These are phyloP conservation scores for Orthosia cruda DNA, from an alignment of 2,888 invertebrate species.

Conservation along the genomic window DNA sequence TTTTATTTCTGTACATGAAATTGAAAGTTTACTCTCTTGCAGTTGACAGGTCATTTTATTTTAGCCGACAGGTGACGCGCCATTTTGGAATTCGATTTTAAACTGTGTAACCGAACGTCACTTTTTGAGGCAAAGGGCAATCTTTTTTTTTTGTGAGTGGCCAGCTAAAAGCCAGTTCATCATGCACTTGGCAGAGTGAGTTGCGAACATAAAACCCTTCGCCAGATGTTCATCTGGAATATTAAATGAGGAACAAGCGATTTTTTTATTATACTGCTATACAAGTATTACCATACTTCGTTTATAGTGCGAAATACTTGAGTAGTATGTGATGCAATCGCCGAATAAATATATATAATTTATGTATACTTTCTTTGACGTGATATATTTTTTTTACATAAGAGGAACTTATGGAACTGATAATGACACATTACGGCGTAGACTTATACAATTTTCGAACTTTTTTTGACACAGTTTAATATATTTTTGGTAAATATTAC, in stretches of 20 bases:
- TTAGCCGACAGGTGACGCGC: constrained; percentile 42
- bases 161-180: constrained; percentile 44
- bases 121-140: constrained; percentile 40
- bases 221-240: constrained; percentile 67
- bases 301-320: constrained; percentile 35
- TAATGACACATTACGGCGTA: constrained; percentile 22
- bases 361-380: constrained; percentile 31
- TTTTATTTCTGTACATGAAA: constrained; percentile 32
- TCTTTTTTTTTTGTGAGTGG: constrained; percentile 43
- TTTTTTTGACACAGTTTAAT: constrained; percentile 21
- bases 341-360: constrained; percentile 46
- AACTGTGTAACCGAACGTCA: constrained; percentile 43
- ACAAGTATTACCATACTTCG: constrained; percentile 37
- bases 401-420: constrained; percentile 15
- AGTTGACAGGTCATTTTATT: constrained; percentile 37
- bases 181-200: constrained; percentile 56
- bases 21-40: constrained; percentile 45
- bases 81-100: constrained; percentile 49
- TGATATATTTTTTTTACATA: constrained; percentile 49
- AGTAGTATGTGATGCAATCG: constrained; percentile 53
- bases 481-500: constrained; percentile 15
- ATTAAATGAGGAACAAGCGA: constrained; percentile 44
- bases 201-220: constrained; percentile 59
- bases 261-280: constrained; percentile 43
- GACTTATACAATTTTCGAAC: constrained; percentile 15